These are phyloP conservation scores for Acleris literana DNA, from an alignment of 2,888 invertebrate genomes.

Conservation along the genomic window DNA sequence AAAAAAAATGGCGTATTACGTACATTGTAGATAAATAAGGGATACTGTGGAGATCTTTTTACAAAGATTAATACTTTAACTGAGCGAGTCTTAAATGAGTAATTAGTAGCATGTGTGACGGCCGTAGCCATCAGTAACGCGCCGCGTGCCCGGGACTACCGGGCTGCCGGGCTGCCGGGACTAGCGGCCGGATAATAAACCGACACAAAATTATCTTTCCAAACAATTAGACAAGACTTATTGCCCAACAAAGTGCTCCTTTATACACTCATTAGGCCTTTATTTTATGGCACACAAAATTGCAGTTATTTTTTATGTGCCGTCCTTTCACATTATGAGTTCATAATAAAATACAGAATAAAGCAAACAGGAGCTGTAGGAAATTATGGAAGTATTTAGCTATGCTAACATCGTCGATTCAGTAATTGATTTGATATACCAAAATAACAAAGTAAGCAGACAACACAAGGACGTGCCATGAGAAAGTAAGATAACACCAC, in stretches of 20 bases:
- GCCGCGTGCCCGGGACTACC: conserved; percentile 61
- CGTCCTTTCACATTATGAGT: conserved; percentile 8
- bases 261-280: conserved; percentile 37
- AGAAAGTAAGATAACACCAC: neutral
- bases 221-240: conserved; percentile 74
- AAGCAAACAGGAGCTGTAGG: neutral
- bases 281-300: conserved; percentile 32
- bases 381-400: too few species aligned
- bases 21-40: too few species aligned
- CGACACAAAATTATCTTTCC: conserved; percentile 74
- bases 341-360: conserved; percentile 1
- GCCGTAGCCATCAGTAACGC: conserved; percentile 62
- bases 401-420: too few species aligned
- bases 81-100: conserved; percentile 58
- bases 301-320: conserved; percentile 22
- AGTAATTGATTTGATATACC: too few species aligned
- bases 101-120: conserved; percentile 74
- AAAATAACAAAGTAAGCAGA: neutral
- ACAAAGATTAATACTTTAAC: conserved; percentile 45
- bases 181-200: conserved; percentile 61
- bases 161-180: conserved; percentile 53
- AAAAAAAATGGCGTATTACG: conserved; percentile 25
- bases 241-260: conserved; percentile 52
- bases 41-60: conserved; percentile 22
- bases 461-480: neutral